Conservation (phyloP, 2,113 vertebrate species). For the Hipposideros armiger region DNA sequence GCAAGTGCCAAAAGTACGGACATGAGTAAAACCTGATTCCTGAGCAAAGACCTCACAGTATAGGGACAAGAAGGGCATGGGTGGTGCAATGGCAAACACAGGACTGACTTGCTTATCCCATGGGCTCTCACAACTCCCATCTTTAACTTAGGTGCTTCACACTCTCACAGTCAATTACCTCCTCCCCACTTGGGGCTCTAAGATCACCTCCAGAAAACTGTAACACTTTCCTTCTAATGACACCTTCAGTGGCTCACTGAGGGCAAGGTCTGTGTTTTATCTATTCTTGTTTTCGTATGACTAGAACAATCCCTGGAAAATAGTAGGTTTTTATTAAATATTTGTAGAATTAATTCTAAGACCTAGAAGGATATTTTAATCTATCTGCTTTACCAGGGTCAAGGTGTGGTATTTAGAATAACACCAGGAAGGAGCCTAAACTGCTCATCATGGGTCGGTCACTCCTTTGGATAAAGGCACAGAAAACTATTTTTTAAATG, state of each 20-base stretch:
- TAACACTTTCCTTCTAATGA: background rate
- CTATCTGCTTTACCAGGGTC: background rate
- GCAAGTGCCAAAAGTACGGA: background rate
- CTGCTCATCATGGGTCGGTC: background rate
- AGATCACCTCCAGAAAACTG: background rate
- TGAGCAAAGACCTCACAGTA: background rate
- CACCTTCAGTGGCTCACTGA: background rate
- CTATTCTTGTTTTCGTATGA: background rate
- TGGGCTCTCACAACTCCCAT: background rate
- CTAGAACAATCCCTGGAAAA: background rate
- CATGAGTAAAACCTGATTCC: background rate
- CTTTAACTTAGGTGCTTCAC: background rate
- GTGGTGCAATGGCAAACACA: background rate
- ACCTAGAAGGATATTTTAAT: background rate
- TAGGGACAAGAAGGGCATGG: background rate
- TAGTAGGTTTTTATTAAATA: background rate
- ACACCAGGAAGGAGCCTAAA: background rate
- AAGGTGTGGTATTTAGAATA: background rate
- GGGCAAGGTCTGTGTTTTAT: background rate
- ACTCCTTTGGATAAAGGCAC: background rate
- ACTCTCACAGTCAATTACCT: background rate
- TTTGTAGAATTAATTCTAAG: slow-evolving; percentile 11
- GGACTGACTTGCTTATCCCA: rapidly evolving
- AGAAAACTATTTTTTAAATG: slow-evolving; percentile 38
- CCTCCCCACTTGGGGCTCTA: background rate